Percentiles rank a stretch among this genome's conserved stretches.
These are phyloP conservation scores for Schlechtendalia chinensis DNA, from an alignment of 1,140 invertebrate genomes.

Conservation along the genomic window DNA sequence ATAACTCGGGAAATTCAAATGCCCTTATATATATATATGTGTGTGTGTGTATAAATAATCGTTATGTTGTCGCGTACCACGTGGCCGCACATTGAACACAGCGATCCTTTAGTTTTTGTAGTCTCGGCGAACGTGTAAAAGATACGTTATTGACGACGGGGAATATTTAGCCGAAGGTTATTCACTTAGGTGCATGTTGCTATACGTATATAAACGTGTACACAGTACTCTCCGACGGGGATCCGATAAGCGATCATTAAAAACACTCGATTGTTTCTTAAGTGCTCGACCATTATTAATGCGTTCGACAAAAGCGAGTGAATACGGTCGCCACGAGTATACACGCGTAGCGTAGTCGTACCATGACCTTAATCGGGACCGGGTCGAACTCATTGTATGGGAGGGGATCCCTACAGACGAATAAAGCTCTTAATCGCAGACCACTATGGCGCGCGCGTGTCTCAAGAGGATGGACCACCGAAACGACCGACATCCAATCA, in stretches of 20 bases:
- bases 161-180: neutral
- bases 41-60: too few relatives aligned
- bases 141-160: neutral
- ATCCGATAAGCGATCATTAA: neutral
- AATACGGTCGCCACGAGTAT: neutral
- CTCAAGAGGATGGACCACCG: neutral
- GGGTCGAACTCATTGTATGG: neutral
- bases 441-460: too few relatives aligned
- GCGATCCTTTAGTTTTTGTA: slow-evolving; percentile 18
- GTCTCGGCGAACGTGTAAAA: neutral
- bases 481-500: neutral
- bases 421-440: neutral
- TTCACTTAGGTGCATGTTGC: slow-evolving; percentile 13
- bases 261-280: slow-evolving; percentile 9
- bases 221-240: neutral
- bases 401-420: neutral
- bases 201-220: too few relatives aligned
- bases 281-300: neutral
- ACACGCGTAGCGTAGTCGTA: neutral
- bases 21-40: too few relatives aligned
- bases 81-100: neutral
- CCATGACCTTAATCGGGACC: neutral
- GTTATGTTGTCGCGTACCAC: neutral
- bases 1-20: too few relatives aligned
- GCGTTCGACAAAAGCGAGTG: neutral